Base-by-base conservation (phyloP, 2,888 invertebrate genomes). In the Bimastos eiseni region DNA sequence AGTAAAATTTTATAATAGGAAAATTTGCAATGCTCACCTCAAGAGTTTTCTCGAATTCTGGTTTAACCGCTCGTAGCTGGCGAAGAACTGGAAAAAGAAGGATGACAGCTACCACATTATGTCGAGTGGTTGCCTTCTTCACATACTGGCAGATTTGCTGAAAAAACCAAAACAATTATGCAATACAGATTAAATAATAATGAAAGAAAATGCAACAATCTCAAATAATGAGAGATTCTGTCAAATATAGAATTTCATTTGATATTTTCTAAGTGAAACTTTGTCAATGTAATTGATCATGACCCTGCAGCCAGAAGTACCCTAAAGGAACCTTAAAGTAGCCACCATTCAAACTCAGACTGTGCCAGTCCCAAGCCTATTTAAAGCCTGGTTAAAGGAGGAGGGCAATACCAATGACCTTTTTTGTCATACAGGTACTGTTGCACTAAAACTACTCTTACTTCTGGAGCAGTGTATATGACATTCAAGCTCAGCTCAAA, bases 41-140 rank as follows among this genome's bases (percentile, higher is more conserved):
- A 38, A 97, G 96, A 6, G 97, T 97, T 90, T 97, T 96, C 93
- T 98, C 97, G 94, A 97, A 97, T 93, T 97, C 97, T 0, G 97
- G 97, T 94, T 97, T 97, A 92, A 97, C 95, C 36, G 96, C 95
- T 21, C 97, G 96, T 19, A 98, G 96, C 93, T 97, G 97, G 94
- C 97, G 97, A 36, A 98, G 95, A 88, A 97, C 97, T 0, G 97
- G 97, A 94, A 97, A 97, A 88, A 98, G 97, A 0, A 97, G 97
- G 90, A 97, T 95, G 19, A 97, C 97, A 0, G 97, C 97, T 19
- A 97, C 96, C 95, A 97, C 97, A 93, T 98, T 97, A 93, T 97
- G 97, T 90, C 97, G 96, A 4, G 96, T 96, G 91, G 97, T 97
- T 94, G 97, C 97, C 92, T 97, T 96, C 94, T 97, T 96, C 0